Evolutionary conservation across 2,888 invertebrate genomes (phyloP), one percentile per base, ranked within the genome.

Genomic region (Oligia strigilis): DNA sequence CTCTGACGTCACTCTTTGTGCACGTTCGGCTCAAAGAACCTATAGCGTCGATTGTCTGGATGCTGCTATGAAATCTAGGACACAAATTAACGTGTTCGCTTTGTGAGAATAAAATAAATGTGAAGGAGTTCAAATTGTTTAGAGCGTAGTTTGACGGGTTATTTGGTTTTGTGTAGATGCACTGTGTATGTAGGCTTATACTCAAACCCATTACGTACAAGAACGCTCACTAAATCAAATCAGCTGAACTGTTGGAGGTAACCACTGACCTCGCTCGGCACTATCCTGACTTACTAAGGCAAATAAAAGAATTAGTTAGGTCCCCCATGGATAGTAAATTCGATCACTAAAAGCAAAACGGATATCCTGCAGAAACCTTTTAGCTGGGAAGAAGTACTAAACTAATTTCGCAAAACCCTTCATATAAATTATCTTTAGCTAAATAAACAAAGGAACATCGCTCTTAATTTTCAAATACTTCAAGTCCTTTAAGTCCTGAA

Each of bases 1-100:
- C 36, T 65, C 14, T 77, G 73, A 62, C 75, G 62, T 69, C 71
- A 66, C 64, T 62, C 75, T 84, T 80, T 84, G 80, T 83, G 74
- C 75, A 78, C 67, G 67, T 77, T 80, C n/a, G 60, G 36, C 70
- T 82, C 80, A 75, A 78, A 83, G 74, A 82, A 69, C 64, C 65
- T 55, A 66, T 69, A 70, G 3, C 55, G 66, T 36, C 46, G 60
- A 83, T 75, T 70, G 67, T 79, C 52, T 76, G 62, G 60, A 72
- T 70, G 70, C 60, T 80, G 70, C 52, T 62, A 23, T 71, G 62
- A 71, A 78, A 87, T 78, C 52, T 80, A 77, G 72, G 77, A 70
- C 67, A 65, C 17, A 65, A 72, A 80, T 66, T 77, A 78, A 77
- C 36, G 43, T 70, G 78, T 65, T 72, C 46, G 19, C 49, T 62